phyloP scores from a whole-genome alignment of 2,797 vertebrate species.

The Falco naumanni region DNA sequence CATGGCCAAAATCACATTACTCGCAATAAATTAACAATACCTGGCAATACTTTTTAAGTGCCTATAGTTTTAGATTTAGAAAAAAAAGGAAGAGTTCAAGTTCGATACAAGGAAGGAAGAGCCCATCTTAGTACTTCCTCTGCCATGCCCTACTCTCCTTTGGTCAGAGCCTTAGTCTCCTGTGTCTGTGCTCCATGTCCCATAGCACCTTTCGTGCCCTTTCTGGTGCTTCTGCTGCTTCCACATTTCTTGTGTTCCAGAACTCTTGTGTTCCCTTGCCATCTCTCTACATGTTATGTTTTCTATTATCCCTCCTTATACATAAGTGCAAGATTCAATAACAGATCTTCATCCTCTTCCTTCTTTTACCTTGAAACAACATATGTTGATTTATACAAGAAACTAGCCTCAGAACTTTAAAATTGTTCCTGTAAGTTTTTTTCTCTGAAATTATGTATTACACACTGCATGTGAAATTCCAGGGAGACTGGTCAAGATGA shows the following conservation, averaged over 20 bases:
- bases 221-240: neutral
- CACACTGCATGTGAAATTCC: neutral
- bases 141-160: neutral
- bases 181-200: neutral
- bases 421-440: neutral
- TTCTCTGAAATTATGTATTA: neutral
- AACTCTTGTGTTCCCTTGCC: neutral
- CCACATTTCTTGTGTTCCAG: neutral
- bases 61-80: neutral
- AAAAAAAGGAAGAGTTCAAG: neutral
- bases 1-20: slow-evolving; percentile 54
- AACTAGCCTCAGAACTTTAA: neutral
- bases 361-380: neutral
- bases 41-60: slow-evolving; percentile 16
- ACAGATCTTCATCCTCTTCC: neutral
- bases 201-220: neutral
- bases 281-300: neutral
- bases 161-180: neutral
- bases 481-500: neutral
- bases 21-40: slow-evolving; percentile 45
- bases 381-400: neutral
- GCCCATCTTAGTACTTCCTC: neutral
- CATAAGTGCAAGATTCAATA: neutral
- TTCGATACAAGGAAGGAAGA: neutral
- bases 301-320: accelerated